A percentile compares a stretch with the other conserved stretches of the same genome.
Conservation (phyloP, 1,140 invertebrate genomes). For the Drosophila quadrilineata region DNA sequence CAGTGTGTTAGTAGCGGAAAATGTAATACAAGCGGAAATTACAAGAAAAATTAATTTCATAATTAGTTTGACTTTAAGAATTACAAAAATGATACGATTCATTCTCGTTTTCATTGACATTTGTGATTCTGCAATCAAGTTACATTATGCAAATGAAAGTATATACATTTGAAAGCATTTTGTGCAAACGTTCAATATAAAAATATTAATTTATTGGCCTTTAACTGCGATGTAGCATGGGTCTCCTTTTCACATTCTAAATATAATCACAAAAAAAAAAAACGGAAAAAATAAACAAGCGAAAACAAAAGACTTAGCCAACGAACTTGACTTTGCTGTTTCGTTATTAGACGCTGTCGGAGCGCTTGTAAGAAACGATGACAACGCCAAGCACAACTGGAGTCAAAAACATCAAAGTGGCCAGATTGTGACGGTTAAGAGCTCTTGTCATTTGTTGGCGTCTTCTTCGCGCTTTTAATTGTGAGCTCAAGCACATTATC, state of each 20-base stretch:
- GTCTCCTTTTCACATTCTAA: constrained; percentile 18
- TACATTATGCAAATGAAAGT: no score
- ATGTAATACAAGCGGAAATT: constrained; percentile 61
- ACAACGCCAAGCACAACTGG: constrained; percentile 54
- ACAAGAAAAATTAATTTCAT: constrained; percentile 40
- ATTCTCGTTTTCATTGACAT: no score
- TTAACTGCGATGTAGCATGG: constrained; percentile 16
- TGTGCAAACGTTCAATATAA: constrained; percentile 4
- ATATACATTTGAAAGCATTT: neutral
- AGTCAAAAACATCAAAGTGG: constrained; percentile 57
- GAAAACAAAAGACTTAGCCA: constrained; percentile 61
- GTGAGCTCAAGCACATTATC: constrained; percentile 49
- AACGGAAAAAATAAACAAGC: constrained; percentile 2
- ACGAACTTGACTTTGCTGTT: constrained; percentile 63
- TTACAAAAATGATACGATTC: neutral
- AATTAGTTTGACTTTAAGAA: constrained; percentile 7
- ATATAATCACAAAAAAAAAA: no score
- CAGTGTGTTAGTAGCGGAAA: constrained; percentile 52
- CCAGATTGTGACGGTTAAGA: constrained; percentile 59
- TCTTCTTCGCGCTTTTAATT: constrained; percentile 64
- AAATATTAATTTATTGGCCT: constrained; percentile 25
- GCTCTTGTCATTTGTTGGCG: constrained; percentile 69
- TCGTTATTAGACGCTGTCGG: constrained; percentile 1
- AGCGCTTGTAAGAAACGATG: constrained; percentile 35
- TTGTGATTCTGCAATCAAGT: no score